A percentile compares a stretch with the other conserved stretches of the same genome.
These are phyloP conservation scores for Cyclina sinensis DNA, from an alignment of 1,140 invertebrate species.

Conservation along the genomic window DNA sequence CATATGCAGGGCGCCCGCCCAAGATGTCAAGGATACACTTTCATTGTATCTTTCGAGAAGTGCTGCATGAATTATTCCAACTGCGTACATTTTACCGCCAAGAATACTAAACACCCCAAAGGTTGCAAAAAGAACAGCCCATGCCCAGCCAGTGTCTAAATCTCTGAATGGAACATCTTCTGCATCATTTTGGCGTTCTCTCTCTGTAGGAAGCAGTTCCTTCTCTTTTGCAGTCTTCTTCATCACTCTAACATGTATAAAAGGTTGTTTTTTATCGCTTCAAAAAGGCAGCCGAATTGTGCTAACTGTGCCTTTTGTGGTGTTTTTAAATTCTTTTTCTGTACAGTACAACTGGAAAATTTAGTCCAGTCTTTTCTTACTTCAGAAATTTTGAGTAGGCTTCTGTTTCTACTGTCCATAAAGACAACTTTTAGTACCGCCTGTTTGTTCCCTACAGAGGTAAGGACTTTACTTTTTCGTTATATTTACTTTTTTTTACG, in stretches of 20 bases:
- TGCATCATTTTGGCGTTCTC: background rate
- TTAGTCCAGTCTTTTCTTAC: too few relatives aligned
- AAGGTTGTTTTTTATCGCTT: too few relatives aligned
- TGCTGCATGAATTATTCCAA: slow-evolving; percentile 28
- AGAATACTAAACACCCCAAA: slow-evolving; percentile 33
- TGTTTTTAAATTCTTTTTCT: too few relatives aligned
- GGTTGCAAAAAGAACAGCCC: slow-evolving; percentile 32
- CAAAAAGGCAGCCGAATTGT: too few relatives aligned
- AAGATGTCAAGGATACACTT: slow-evolving; percentile 44
- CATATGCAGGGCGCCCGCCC: slow-evolving; percentile 43
- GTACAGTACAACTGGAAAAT: too few relatives aligned
- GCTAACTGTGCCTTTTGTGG: too few relatives aligned
- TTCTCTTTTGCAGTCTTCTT: background rate
- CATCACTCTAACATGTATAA: background rate
- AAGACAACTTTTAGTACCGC: too few relatives aligned
- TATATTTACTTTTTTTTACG: too few relatives aligned
- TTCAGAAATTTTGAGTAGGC: too few relatives aligned
- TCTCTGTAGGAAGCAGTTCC: background rate
- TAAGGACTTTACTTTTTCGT: too few relatives aligned
- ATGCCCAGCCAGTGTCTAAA: slow-evolving; percentile 46
- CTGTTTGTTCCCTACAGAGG: too few relatives aligned
- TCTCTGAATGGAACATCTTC: background rate
- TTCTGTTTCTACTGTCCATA: too few relatives aligned
- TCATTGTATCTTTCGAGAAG: slow-evolving; percentile 25
- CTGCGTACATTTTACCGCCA: slow-evolving; percentile 26